Percentiles rank a stretch among this genome's conserved stretches.
Conservation (phyloP, 2,888 invertebrate genomes). For the Thumatha senex region DNA sequence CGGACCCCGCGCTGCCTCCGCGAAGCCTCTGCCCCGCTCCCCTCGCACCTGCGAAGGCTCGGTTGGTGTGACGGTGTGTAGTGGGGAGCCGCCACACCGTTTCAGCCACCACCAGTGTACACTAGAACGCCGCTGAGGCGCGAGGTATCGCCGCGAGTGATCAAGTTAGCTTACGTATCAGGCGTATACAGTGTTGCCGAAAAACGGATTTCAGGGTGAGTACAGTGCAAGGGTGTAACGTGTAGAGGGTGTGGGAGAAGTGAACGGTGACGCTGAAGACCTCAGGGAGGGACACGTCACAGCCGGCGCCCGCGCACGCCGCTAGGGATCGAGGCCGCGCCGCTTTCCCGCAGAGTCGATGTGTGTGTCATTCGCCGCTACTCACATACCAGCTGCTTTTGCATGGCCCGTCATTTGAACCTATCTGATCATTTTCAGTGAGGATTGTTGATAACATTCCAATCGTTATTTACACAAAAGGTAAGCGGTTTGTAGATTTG, state of each 20-base stretch:
- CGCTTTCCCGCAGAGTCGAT: slow-evolving; percentile 50
- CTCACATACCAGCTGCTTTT: slow-evolving; percentile 16
- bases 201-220: slow-evolving; percentile 33
- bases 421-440: slow-evolving; percentile 1
- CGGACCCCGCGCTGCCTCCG: slow-evolving; percentile 38
- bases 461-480: background rate
- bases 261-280: background rate
- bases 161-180: slow-evolving; percentile 36
- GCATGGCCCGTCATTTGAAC: slow-evolving; percentile 2
- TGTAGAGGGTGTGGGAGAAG: background rate
- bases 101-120: slow-evolving; percentile 54
- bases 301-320: slow-evolving; percentile 41
- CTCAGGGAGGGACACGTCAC: slow-evolving; percentile 38
- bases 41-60: slow-evolving; percentile 44
- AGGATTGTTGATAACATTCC: background rate
- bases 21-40: slow-evolving; percentile 25
- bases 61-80: slow-evolving; percentile 43
- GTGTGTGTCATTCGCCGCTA: slow-evolving; percentile 34
- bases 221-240: slow-evolving; percentile 20
- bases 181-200: slow-evolving; percentile 25
- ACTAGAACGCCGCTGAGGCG: slow-evolving; percentile 66
- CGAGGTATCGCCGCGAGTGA: slow-evolving; percentile 61
- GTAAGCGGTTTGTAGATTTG: background rate
- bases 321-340: slow-evolving; percentile 49
- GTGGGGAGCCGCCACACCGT: slow-evolving; percentile 30